These are phyloP conservation scores for Macquaria australasica DNA, from an alignment of 2,113 vertebrate species.

Conservation along the genomic window DNA sequence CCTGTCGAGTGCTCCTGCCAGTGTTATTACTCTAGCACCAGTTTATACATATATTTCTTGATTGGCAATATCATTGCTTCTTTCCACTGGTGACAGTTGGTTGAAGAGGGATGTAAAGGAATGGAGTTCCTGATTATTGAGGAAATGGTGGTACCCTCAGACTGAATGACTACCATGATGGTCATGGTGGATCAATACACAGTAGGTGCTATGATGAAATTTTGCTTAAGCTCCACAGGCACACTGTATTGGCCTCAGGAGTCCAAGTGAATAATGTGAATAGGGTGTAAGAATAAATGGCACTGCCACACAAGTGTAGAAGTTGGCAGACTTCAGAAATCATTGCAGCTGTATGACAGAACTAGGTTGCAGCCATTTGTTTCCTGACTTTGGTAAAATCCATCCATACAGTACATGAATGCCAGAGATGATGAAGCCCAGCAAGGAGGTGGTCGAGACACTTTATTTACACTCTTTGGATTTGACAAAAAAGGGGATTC, in stretches of 20 bases:
- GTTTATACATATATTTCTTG: constrained; percentile 20
- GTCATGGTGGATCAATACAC: background rate
- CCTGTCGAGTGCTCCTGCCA: background rate
- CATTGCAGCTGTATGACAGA: constrained; percentile 40
- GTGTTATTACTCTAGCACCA: background rate
- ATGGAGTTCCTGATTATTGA: background rate
- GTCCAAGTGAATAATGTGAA: constrained; percentile 5
- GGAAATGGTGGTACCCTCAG: background rate
- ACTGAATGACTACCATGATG: constrained; percentile 1
- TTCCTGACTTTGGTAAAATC: constrained; percentile 29
- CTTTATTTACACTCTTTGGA: background rate
- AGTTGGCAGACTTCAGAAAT: constrained; percentile 25
- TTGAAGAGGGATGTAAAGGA: background rate
- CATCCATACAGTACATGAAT: constrained; percentile 24
- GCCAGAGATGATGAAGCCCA: constrained; percentile 32
- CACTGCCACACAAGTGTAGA: background rate
- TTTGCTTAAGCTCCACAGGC: background rate
- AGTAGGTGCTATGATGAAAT: background rate
- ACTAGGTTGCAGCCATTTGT: constrained; percentile 49
- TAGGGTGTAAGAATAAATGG: background rate
- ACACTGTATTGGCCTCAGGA: background rate
- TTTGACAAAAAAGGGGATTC: background rate
- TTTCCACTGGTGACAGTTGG: constrained; percentile 2
- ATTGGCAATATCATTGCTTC: constrained; percentile 8
- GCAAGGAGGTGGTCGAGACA: background rate